phyloP scores from a whole-genome alignment of 2,113 vertebrate species.

The Platycercus adscitus region DNA sequence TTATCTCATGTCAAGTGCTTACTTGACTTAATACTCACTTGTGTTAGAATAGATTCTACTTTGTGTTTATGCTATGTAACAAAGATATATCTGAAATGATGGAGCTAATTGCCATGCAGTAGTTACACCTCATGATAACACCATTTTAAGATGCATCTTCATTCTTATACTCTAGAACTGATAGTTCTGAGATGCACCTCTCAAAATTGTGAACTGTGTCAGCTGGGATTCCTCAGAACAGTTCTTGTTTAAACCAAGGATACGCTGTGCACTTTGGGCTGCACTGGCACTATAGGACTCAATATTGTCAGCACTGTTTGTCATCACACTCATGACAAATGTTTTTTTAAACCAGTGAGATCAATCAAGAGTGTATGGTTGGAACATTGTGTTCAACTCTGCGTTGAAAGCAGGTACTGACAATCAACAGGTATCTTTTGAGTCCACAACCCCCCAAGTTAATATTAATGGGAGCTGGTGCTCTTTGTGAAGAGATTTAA shows the following conservation, averaged over 20 bases:
- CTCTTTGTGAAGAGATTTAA: not conserved
- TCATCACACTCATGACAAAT: not conserved
- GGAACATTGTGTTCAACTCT: not conserved
- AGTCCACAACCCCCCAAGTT: fast-evolving
- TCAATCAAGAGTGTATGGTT: not conserved
- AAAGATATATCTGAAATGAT: not conserved
- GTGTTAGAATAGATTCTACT: not conserved
- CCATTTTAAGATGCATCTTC: not conserved
- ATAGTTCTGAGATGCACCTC: not conserved
- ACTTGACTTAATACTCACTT: not conserved
- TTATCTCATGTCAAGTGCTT: not conserved
- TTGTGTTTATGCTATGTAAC: not conserved
- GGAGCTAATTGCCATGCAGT: not conserved
- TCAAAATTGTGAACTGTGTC: not conserved
- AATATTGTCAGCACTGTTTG: not conserved
- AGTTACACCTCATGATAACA: not conserved
- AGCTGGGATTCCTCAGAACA: not conserved
- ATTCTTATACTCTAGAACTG: not conserved
- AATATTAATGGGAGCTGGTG: not conserved
- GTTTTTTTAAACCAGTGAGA: not conserved
- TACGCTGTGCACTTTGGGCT: not conserved
- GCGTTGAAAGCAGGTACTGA: not conserved
- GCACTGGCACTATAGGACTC: not conserved
- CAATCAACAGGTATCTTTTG: not conserved
- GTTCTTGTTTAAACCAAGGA: not conserved